Base-by-base conservation (phyloP, 2,888 invertebrate genomes). In the Heliconius aoede region DNA sequence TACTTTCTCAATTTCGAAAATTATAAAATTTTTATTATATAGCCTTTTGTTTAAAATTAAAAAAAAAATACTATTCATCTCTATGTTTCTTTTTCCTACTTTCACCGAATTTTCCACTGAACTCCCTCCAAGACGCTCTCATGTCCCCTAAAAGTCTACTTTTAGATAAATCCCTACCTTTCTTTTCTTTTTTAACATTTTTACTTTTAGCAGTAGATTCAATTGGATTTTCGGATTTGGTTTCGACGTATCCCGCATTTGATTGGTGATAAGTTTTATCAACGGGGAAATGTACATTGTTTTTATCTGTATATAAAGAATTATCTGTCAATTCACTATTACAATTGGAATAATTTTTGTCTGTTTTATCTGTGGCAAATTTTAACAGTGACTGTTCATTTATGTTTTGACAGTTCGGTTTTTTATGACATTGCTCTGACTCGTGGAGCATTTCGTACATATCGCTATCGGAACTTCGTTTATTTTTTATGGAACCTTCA, bases 101-200 rank as follows among this genome's bases (percentile, higher is more conserved):
- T 8, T 88, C 88, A 0, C 87, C 84, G 24, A 89, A 89, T 76
- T 87, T 88, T 2, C 87, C 88, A 77, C 88, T 89, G 67, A 90
- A 88, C 74, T 88, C 89, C 13, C 86, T 80, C 90, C 90, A 89
- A 3, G 89, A 87, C 4, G 89, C 89, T 46, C 88, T 80, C 82
- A 89, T 84, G 51, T 90, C 89, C 1, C 87, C 89, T 4, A 89
- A 77, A 1, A 88, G 76, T 40, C 87, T 75, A 13, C 86, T 77
- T 51, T 80, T 80, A 0, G 79, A 71, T 4, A 72, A 26, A 60
- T 80, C 77, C 61, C 77, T 80, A 64, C 74, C 74, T 67, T 80
- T 81, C 36, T 78, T 81, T 61, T 76, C 76, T 65, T 75, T 77
- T 67, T 67, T 77, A 71, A 58, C 72, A 46, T 69, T 74, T 77